These are phyloP conservation scores for Malacoctenus gilli DNA, from an alignment of 2,797 vertebrate genomes.

Conservation along the genomic window DNA sequence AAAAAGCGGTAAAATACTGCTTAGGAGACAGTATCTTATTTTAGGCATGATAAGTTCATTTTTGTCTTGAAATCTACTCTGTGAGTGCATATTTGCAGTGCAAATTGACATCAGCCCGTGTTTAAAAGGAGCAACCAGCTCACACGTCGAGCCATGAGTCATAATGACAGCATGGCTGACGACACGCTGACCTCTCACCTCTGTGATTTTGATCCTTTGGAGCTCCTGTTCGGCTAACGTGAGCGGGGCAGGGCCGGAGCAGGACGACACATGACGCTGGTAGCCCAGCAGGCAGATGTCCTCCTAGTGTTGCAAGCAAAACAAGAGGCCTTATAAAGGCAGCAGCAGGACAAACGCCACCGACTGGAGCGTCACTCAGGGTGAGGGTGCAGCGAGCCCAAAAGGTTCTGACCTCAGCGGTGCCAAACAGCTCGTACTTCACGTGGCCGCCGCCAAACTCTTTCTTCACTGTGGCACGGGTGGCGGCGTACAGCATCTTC, in stretches of 20 bases:
- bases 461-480: slow-evolving; percentile 97
- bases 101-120: too few species aligned
- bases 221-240: slow-evolving; percentile 94
- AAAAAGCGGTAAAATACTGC: too few species aligned
- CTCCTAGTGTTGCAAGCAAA: slow-evolving; percentile 81
- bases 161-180: not conserved
- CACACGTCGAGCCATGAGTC: slow-evolving; percentile 14
- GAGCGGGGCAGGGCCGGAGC: slow-evolving; percentile 90
- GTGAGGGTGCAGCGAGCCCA: not conserved
- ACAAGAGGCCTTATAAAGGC: slow-evolving; percentile 30
- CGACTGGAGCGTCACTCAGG: not conserved
- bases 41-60: too few species aligned
- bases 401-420: slow-evolving; percentile 83
- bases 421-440: slow-evolving; percentile 96
- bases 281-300: slow-evolving; percentile 93
- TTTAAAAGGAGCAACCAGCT: slow-evolving; percentile 4
- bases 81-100: too few species aligned
- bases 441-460: slow-evolving; percentile 97
- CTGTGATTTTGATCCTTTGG: slow-evolving; percentile 94
- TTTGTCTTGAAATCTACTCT: too few species aligned
- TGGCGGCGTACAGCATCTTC: slow-evolving; percentile 98
- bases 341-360: not conserved
- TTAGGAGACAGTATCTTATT: too few species aligned
- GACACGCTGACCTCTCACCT: slow-evolving; percentile 81
- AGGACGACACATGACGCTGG: slow-evolving; percentile 89